Evolutionary conservation across 2,888 invertebrate genomes (phyloP), one percentile per base, ranked within the genome.

Genomic region (Ashinkailepas kermadecensis): DNA sequence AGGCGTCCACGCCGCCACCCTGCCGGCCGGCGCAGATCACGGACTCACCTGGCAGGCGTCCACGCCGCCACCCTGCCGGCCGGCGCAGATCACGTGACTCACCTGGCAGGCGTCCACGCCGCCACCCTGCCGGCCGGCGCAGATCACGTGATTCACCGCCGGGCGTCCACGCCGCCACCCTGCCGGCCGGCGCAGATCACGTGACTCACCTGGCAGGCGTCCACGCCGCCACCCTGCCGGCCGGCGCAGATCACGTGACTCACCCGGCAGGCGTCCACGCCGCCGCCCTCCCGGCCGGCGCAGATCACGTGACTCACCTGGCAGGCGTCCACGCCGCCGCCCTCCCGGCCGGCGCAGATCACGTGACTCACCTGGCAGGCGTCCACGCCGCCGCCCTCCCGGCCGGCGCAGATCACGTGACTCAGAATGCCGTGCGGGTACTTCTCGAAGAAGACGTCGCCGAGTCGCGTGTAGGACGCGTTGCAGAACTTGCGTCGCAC

Each of bases 81-180:
- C 74, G 21, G 56, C 74, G 21, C 74, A 74, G 54, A 74, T 59
- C 59, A 13, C 67, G 8, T 10, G 25, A 4, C 70, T 54, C 39
- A 74, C 74, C 56, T 74, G 74, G 54, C 74, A 74, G 56, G 74
- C 74, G 56, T 74, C 74, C 21, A 74, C 74, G 74, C 74, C 74
- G 18, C 74, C 74, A 10, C 56, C 18, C 74, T 56, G 3, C 10
- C 56, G 18, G 7, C 74, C 74, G 10, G 74, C 74, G 21, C 74
- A 74, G 54, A 74, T 18, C 54, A 74, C 54, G 74, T 74, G 74
- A 56, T 54, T 74, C 21, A 74, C 74, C 56, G 74, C 18, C 74
- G 56, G 56, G 74, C 74, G 56, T 74, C 56, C 21, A 74, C 74
- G 74, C 74, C 74, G 18, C 74, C 74, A 10, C 56, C 18, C 74